Base-by-base conservation (phyloP, 1,140 invertebrate genomes). In the Pinna nobilis region DNA sequence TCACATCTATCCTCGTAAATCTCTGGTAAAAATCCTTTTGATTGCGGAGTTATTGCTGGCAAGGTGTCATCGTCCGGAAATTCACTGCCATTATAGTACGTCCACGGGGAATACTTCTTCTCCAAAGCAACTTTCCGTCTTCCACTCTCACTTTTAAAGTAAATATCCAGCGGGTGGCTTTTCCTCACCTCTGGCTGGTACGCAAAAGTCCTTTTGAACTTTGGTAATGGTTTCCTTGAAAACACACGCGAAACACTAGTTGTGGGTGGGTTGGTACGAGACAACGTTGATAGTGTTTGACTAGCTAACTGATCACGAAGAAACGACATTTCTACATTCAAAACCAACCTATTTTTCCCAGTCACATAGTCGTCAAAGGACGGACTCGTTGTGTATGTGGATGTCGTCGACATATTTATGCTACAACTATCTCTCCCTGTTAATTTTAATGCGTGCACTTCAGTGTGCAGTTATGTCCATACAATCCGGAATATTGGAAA, bases 271-370 rank as follows among this genome's bases (percentile, higher is more conserved):
- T 30, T 23, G 1, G 59, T 63, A 18, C 59, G n/a, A 3, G 32
- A 20, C n/a, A 25, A 28, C 23, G 55, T 59, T 2, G 59, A 63
- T n/a, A n/a, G n/a, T n/a, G n/a, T n/a, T 35, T 63, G 59, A 25
- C 59, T 63, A 9, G 25, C 35, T 23, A 63, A 23, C 20, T 63
- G 59, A 9, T 63, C 59, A 41, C 37, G 35, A 13, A 63, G 9
- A 15, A 63, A 63, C 4, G 59, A 41, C 59, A 63, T 63, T 44
- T 63, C 59, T 25, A 63, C 59, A 25, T 63, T 63, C 13, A 63
- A 37, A 7, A 63, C 59, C 9, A 63, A 18, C 28, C 25, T 63
- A n/a, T 63, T 33, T 41, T 23, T 28, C n/a, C 32, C n/a, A 18
- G 39, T 25, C 9, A 41, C 1, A n/a, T 15, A 39, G 39, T 63